Conservation (phyloP, 2,888 invertebrate species). For the Atrina japonica region DNA sequence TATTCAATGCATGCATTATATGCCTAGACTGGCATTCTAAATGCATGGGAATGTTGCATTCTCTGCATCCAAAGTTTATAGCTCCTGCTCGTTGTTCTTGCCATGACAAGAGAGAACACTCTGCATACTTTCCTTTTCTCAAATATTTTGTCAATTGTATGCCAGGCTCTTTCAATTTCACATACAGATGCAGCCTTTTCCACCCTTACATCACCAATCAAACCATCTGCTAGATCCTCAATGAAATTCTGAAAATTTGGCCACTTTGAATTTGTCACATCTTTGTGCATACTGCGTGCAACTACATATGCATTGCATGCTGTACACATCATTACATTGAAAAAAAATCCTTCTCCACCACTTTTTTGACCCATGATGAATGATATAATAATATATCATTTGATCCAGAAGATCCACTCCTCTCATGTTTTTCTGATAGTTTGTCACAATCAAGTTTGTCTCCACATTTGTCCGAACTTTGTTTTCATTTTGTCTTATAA, state of each 20-base stretch:
- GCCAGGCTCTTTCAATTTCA: too few relatives aligned
- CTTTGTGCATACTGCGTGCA: slow-evolving; percentile 18
- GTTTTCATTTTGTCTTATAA: too few relatives aligned
- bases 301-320: slow-evolving; percentile 34
- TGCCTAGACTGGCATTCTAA: too few relatives aligned
- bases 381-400: slow-evolving; percentile 35
- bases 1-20: too few relatives aligned
- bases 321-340: slow-evolving; percentile 22
- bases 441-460: slow-evolving; percentile 26
- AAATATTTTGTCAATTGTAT: too few relatives aligned
- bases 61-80: too few relatives aligned
- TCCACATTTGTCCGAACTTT: not conserved
- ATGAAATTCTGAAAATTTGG: slow-evolving; percentile 38
- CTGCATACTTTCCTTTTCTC: too few relatives aligned
- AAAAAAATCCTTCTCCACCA: slow-evolving; percentile 41
- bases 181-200: too few relatives aligned
- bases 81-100: too few relatives aligned
- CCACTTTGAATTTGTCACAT: slow-evolving; percentile 20
- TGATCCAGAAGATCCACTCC: slow-evolving; percentile 36
- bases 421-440: slow-evolving; percentile 37
- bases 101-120: too few relatives aligned
- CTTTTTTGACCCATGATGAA: slow-evolving; percentile 33
- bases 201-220: slow-evolving; percentile 18
- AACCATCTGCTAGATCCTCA: slow-evolving; percentile 30
- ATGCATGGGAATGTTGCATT: too few relatives aligned